Conservation (phyloP, 2,888 invertebrate species). For the Dolomedes plantarius region DNA sequence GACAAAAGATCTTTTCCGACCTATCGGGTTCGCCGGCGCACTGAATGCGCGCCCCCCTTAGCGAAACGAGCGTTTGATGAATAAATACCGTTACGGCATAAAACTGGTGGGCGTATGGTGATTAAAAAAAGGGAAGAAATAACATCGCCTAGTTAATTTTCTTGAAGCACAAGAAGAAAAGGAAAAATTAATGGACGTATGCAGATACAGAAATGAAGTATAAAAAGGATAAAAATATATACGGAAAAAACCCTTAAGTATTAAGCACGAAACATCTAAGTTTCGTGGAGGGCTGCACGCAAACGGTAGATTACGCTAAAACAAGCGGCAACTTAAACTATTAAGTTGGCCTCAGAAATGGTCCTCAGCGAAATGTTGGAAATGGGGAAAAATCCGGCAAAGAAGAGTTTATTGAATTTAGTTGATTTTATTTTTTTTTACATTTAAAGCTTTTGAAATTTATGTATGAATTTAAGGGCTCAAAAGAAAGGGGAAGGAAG, state of each 20-base stretch:
- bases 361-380: neutral
- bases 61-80: conserved; percentile 11
- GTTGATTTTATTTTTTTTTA: neutral
- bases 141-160: conserved; percentile 20
- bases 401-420: neutral
- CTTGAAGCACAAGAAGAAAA: conserved; percentile 13
- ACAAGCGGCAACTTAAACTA: conserved; percentile 21
- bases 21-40: neutral
- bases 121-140: conserved; percentile 18
- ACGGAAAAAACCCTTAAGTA: conserved; percentile 17
- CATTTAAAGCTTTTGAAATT: neutral
- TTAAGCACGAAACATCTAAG: conserved; percentile 11
- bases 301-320: conserved; percentile 7
- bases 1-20: too few species aligned
- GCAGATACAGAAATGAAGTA: conserved; percentile 18
- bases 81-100: conserved; percentile 26
- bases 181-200: conserved; percentile 26
- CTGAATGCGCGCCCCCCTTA: neutral
- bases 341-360: conserved; percentile 11
- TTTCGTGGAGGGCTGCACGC: conserved; percentile 14
- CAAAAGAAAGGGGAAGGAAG: too few species aligned
- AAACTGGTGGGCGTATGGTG: conserved; percentile 22
- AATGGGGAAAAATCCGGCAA: neutral
- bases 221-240: conserved; percentile 18
- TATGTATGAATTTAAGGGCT: neutral